Evolutionary conservation across 2,113 vertebrate genomes (phyloP), one percentile per base, ranked within the genome.

Genomic region (Atlantisia rogersi): DNA sequence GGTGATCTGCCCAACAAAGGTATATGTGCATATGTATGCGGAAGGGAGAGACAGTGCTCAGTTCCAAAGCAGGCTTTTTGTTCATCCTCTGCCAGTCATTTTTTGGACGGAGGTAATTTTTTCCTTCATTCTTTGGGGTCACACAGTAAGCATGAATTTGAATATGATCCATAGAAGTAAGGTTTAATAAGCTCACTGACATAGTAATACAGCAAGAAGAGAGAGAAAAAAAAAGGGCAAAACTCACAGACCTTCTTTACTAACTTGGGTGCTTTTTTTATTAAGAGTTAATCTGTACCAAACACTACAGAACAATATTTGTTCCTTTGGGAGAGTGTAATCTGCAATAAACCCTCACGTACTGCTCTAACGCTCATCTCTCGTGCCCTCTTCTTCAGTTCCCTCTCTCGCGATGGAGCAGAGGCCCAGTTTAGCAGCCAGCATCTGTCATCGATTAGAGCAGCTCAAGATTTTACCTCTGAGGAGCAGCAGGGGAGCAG

Each of bases 101-200:
- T 92, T 94, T 91, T 90, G 79, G 88, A 94, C 4, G 1, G 74
- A 95, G 77, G 35, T 71, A 87, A 58, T 55, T 69, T 82, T 92
- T 94, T 58, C 46, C 77, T 86, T 97, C 76, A 87, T 97, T 90
- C 87, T 94, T 96, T 96, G 96, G 37, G 39, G 56, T 71, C 82
- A 70, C 81, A 96, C 94, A 82, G 31, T 95, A 97, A 97, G 92
- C 93, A 96, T 60, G 84, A 88, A 92, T 95, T 97, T 96, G 90
- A 98, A 98, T 98, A 96, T 85, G 42, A 97, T 94, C 75, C 90
- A 92, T 39, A 96, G 85, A 96, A 96, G 85, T 95, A 97, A 83
- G 71, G 94, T 96, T 98, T 97, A 96, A 95, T 95, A 86, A 90
- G 69, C 35, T 94, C 86, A 92, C 58, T 97, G 94, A 73, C 29